phyloP scores from a whole-genome alignment of 2,888 invertebrate genomes.

The Lamellibrachia satsuma region DNA sequence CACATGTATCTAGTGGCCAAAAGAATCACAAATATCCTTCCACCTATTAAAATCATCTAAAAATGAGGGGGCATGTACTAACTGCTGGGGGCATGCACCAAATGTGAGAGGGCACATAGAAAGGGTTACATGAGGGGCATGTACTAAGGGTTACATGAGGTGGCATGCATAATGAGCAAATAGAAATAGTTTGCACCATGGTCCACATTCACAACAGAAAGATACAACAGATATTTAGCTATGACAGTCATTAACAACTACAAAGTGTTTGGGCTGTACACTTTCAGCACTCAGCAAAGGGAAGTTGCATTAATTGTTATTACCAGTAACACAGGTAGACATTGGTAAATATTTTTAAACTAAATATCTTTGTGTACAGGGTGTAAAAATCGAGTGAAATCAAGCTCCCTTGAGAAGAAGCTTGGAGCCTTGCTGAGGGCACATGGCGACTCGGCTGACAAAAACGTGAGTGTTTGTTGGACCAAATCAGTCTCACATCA shows the following conservation, averaged over 20 bases:
- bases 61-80: background rate
- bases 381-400: background rate
- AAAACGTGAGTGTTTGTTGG: background rate
- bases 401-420: background rate
- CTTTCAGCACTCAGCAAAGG: background rate
- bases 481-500: no score
- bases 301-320: background rate
- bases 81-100: background rate
- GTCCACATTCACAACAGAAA: background rate
- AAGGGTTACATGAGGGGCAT: background rate
- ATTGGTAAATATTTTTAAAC: background rate
- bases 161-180: background rate
- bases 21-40: no score
- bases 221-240: background rate
- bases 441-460: background rate
- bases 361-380: background rate
- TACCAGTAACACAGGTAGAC: no score
- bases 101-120: background rate
- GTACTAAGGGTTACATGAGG: background rate
- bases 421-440: conserved; percentile 10
- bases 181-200: no score
- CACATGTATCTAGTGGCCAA: no score
- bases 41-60: no score
- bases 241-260: background rate
- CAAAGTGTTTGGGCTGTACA: background rate